Evolutionary conservation across 2,797 vertebrate genomes (phyloP), one percentile per base, ranked within the genome.

Genomic region (Perodicticus potto): DNA sequence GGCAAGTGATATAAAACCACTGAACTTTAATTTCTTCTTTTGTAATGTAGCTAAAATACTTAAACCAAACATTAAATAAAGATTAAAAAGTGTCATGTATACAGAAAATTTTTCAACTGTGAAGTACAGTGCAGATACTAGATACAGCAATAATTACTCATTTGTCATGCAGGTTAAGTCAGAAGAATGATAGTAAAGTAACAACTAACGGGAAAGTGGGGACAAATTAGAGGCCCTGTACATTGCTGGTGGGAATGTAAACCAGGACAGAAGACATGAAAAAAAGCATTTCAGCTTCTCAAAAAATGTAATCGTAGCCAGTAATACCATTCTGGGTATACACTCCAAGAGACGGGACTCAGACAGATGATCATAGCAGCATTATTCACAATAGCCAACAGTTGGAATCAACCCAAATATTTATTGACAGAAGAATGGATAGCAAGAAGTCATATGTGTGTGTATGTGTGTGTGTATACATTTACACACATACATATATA

Each of bases 31-130:
- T 94, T 85, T 89, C 29, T 78, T 80, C n/a, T 83, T 65, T 90
- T 81, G 25, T 93, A 85, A 95, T 76, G 74, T 53, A 76, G 55
- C 67, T 73, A 59, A 69, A 76, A 65, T 23, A 43, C 32, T 94
- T 95, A 94, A 73, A 67, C 29, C 43, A 69, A 95, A 82, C 34
- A 65, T 88, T 74, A 72, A 67, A 57, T 87, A 57, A 93, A 84
- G 32, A 19, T 59, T 77, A 73, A 92, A 53, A 92, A 49, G 34
- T 14, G 6, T 43, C 63, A 70, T 22, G 13, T 73, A 76, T 76
- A 57, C 84, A 89, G 70, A 92, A 93, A 78, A 74, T 2, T 34
- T 7, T 43, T 69, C 61, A 86, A 69, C 34, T 72, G 61, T 95
- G 32, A 87, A 67, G n/a, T 53, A 2, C 16, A 72, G 61, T 59